phyloP scores from a whole-genome alignment of 2,113 vertebrate species.

The Indicator maculatus region DNA sequence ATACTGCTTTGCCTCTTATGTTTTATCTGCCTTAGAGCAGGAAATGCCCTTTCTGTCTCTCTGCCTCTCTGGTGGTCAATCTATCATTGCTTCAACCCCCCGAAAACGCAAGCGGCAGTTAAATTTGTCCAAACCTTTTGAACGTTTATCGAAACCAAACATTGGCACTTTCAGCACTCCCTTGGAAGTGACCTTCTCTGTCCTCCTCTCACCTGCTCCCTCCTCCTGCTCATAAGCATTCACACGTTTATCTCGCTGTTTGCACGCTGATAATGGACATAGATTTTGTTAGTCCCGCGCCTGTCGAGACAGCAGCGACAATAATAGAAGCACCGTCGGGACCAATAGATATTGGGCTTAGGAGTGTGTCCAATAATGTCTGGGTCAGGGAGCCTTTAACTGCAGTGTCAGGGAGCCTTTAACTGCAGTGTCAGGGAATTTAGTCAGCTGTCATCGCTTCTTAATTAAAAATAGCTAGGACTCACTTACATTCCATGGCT shows the following conservation, averaged over 20 bases:
- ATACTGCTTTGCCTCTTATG: background rate
- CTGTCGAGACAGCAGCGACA: constrained; percentile 47
- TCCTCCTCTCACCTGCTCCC: constrained; percentile 49
- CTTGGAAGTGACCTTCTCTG: constrained; percentile 10
- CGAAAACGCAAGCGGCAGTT: background rate
- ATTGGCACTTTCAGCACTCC: background rate
- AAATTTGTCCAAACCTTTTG: background rate
- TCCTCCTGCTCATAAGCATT: constrained; percentile 21
- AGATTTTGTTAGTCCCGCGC: constrained; percentile 44
- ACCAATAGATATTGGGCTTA: background rate
- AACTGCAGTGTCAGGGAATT: constrained; percentile 72
- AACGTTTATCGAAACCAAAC: background rate
- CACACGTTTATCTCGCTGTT: background rate
- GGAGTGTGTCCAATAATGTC: constrained; percentile 53
- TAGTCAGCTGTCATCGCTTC: constrained; percentile 75
- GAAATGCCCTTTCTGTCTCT: background rate
- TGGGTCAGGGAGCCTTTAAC: constrained; percentile 73
- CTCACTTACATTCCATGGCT: constrained; percentile 53
- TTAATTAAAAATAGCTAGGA: constrained; percentile 77
- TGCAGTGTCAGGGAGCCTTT: constrained; percentile 70
- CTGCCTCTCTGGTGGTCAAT: background rate
- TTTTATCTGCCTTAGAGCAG: background rate
- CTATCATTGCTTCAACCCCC: background rate
- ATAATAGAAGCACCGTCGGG: constrained; percentile 41
- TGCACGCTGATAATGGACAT: constrained; percentile 33